These are phyloP conservation scores for Trissolcus basalis DNA, from an alignment of 1,140 invertebrate genomes.

Conservation along the genomic window DNA sequence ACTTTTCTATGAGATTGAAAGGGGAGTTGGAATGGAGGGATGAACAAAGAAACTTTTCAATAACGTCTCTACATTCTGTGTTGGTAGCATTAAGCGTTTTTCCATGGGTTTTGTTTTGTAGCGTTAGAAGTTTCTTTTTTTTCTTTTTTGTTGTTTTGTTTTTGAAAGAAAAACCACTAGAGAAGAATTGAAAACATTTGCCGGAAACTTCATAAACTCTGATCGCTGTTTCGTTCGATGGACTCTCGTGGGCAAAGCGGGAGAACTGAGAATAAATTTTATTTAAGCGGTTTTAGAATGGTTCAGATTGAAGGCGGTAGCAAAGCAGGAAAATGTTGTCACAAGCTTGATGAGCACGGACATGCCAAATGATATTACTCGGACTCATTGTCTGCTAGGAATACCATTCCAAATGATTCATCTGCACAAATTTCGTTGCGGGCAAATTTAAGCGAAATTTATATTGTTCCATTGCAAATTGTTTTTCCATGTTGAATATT, in stretches of 20 bases:
- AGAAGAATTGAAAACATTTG: too few species aligned
- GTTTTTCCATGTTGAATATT: too few species aligned
- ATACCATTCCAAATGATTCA: conserved; percentile 40
- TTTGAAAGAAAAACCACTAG: too few species aligned
- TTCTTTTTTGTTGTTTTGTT: too few species aligned
- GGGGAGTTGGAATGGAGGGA: too few species aligned
- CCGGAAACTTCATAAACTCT: neutral
- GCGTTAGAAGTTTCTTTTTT: too few species aligned
- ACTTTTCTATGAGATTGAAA: too few species aligned
- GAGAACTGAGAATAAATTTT: neutral
- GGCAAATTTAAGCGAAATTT: neutral
- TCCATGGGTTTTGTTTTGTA: too few species aligned
- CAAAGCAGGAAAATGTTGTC: conserved; percentile 47
- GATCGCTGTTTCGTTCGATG: neutral
- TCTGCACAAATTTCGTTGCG: conserved; percentile 34
- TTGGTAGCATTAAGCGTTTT: too few species aligned
- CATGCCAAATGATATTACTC: conserved; percentile 54
- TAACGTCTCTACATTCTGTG: too few species aligned
- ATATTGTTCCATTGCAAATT: neutral
- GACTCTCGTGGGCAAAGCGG: neutral
- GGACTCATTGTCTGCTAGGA: conserved; percentile 50
- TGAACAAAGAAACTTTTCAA: too few species aligned
- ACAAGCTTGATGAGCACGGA: conserved; percentile 51
- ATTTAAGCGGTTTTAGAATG: conserved; percentile 33
- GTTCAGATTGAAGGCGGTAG: conserved; percentile 46